Evolutionary conservation across 2,113 vertebrate genomes (phyloP).

Genomic region (Seriola rivoliana): DNA sequence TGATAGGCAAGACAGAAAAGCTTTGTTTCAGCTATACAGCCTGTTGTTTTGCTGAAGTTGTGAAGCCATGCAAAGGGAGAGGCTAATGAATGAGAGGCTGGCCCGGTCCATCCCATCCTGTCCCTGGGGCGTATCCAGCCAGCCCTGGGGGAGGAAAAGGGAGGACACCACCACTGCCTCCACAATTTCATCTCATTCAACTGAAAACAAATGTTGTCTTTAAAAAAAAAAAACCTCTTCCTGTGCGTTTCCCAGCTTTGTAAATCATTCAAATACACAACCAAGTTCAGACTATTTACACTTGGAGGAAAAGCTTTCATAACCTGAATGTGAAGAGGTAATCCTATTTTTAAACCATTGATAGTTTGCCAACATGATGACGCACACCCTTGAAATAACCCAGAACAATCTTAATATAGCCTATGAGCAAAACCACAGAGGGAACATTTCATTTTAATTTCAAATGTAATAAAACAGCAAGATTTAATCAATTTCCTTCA

Average conservation of each 20-base stretch:
- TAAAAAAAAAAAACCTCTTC: constrained; percentile 18
- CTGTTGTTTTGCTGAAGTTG: constrained; percentile 37
- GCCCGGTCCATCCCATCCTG: constrained; percentile 84
- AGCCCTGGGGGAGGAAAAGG: constrained; percentile 93
- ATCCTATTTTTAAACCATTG: constrained; percentile 9
- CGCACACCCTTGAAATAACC: constrained; percentile 23
- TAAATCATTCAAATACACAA: constrained; percentile 15
- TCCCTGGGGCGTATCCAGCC: constrained; percentile 93
- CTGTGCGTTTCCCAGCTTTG: constrained; percentile 28
- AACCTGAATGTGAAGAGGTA: neutral
- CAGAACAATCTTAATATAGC: constrained; percentile 42
- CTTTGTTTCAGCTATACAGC: constrained; percentile 7
- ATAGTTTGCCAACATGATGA: constrained; percentile 22
- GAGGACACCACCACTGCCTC: constrained; percentile 81
- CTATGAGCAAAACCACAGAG: constrained; percentile 88
- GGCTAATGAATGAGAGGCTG: constrained; percentile 72
- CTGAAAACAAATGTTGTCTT: constrained; percentile 64
- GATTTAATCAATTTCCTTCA: constrained; percentile 93
- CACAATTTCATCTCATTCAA: constrained; percentile 75
- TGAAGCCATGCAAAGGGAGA: constrained; percentile 31
- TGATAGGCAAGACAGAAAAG: neutral
- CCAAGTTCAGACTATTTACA: neutral
- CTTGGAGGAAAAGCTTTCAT: neutral
- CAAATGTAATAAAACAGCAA: constrained; percentile 95
- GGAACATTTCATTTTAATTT: constrained; percentile 96